Base-by-base conservation (phyloP, 2,888 invertebrate genomes). In the Lepetodrilus schrolli region DNA sequence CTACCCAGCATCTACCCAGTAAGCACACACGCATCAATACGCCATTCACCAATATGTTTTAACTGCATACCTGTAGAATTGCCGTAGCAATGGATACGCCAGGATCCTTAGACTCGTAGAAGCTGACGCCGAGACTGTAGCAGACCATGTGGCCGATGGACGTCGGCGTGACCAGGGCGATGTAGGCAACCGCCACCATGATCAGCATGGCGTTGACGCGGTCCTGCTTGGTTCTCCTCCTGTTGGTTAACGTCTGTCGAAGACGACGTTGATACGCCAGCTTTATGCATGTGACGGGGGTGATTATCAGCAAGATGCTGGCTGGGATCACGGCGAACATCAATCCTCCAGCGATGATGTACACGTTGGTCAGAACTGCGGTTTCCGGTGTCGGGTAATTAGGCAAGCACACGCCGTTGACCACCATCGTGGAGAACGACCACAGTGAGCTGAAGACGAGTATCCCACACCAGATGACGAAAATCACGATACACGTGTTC, bases 141-240 rank as follows among this genome's bases (percentile, higher is more conserved):
- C 34, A 20, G 36, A 70, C 43, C 49, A 37, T 74, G 65, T 71
- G 73, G 34, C 34, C 68, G 58, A 74, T 70, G 17, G 37, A 71
- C 47, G 70, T 70, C 38, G 68, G 73, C 10, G 68, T 70, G 65
- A 74, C 68, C 65, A 74, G 73, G 65, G 65, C 43, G 70, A 74
- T 58, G 65, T 58, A 71, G 36, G 68, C 48, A 17, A 70, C 37
- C 70, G 68, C 70, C 58, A 74, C 72, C 13, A 75, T 78, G 1
- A 85, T 58, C 38, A 85, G 74, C 84, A 85, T 85, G 5, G 76
- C 49, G 37, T 43, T 26, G 8, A 77, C 73, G 20, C 80, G 77
- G 17, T 74, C 65, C 0, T 26, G 13, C 20, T 48, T 66, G 8
- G 73, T 70, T 21, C 74, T 70, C 17, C 34, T 73, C 8, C n/a